phyloP scores from a whole-genome alignment of 2,113 vertebrate species.

The Fulmarus glacialis region DNA sequence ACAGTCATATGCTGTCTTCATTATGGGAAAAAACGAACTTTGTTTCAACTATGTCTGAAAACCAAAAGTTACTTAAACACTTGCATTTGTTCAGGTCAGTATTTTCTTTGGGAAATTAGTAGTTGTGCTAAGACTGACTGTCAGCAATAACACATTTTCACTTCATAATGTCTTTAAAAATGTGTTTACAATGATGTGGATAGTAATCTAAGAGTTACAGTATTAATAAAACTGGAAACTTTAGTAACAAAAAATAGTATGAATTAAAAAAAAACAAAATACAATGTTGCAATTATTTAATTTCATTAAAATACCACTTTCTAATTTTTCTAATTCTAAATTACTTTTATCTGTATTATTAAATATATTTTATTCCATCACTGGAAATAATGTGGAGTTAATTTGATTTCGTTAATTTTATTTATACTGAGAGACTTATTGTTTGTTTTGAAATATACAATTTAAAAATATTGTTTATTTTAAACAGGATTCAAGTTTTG shows the following conservation, averaged over 20 bases:
- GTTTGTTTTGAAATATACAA: not conserved
- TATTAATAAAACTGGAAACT: not conserved
- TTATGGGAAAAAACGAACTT: not conserved
- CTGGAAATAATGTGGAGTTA: not conserved
- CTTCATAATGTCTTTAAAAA: not conserved
- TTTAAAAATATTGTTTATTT: not conserved
- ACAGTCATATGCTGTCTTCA: not conserved
- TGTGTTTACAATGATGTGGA: not conserved
- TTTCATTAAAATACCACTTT: not conserved
- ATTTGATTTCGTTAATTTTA: not conserved
- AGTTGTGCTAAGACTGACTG: not conserved
- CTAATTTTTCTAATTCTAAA: not conserved
- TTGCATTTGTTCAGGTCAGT: not conserved
- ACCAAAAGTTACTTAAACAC: not conserved
- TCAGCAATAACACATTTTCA: not conserved
- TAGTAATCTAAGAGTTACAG: not conserved
- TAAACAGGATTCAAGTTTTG: constrained; percentile 39
- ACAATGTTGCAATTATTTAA: not conserved
- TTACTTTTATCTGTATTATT: not conserved
- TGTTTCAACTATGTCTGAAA: not conserved
- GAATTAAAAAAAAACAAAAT: not conserved
- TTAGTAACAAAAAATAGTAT: not conserved
- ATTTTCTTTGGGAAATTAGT: not conserved
- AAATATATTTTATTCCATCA: not conserved
- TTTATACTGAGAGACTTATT: not conserved